Conservation (phyloP, 1,140 invertebrate genomes). For the Laupala kohalensis region DNA sequence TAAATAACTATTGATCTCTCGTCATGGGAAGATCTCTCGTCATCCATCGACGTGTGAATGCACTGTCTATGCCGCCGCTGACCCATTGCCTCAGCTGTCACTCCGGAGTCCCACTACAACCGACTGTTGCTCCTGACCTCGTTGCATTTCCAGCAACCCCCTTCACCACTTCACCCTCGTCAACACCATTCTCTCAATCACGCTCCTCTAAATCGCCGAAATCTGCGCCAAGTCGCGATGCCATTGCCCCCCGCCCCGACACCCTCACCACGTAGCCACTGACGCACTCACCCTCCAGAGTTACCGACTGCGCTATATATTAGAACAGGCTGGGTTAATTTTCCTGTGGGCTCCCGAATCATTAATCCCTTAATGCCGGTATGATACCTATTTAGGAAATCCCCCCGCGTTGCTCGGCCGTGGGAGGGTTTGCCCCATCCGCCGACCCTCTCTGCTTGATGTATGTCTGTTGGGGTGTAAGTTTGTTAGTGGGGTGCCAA, state of each 20-base stretch:
- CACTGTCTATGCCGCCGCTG: no score
- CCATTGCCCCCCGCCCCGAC: background rate
- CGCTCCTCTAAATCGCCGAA: no score
- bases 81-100: no score
- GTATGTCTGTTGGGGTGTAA: background rate
- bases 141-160: no score
- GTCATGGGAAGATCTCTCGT: no score
- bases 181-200: no score
- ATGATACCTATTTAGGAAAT: constrained; percentile 13
- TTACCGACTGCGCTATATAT: background rate
- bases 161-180: no score
- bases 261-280: no score
- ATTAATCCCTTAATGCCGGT: constrained; percentile 14
- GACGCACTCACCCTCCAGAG: background rate
- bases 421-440: background rate
- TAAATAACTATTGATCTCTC: no score
- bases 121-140: no score
- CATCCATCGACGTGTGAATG: no score
- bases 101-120: no score
- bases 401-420: background rate
- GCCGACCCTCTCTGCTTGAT: background rate
- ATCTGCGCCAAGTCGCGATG: background rate
- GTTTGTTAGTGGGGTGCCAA: background rate
- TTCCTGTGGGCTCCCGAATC: constrained; percentile 11
- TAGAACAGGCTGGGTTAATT: constrained; percentile 6